Conservation (phyloP, 2,113 vertebrate genomes). For the Raja brachyura region DNA sequence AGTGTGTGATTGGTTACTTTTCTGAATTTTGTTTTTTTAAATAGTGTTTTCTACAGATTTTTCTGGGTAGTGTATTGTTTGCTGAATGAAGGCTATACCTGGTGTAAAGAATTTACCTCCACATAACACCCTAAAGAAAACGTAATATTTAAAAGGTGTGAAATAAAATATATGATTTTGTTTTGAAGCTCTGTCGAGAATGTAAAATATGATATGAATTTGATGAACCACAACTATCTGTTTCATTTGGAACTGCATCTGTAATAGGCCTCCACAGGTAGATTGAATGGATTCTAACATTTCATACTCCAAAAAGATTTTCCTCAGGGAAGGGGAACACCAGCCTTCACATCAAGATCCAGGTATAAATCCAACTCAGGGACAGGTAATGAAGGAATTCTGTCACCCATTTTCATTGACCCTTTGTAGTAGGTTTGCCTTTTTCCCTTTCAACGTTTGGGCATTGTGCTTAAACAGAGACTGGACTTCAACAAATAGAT, state of each 20-base stretch:
- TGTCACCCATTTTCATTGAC: not conserved
- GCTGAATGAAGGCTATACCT: slow-evolving; percentile 66
- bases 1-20: slow-evolving; percentile 58
- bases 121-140: slow-evolving; percentile 15
- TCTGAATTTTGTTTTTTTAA: slow-evolving; percentile 56
- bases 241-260: slow-evolving; percentile 31
- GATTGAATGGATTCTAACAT: not conserved
- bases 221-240: slow-evolving; percentile 28
- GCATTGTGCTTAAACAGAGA: not conserved
- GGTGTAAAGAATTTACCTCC: slow-evolving; percentile 8
- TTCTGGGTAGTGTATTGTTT: slow-evolving; percentile 71
- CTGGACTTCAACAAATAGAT: not conserved
- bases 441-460: not conserved
- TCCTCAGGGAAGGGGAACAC: not conserved
- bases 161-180: slow-evolving; percentile 25
- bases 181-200: slow-evolving; percentile 5
- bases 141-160: slow-evolving; percentile 36
- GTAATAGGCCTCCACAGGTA: slow-evolving; percentile 28
- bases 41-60: slow-evolving; percentile 72
- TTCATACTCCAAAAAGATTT: not conserved
- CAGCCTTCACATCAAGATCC: not conserved
- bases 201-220: slow-evolving; percentile 32
- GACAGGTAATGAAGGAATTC: slow-evolving; percentile 35
- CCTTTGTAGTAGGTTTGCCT: not conserved
- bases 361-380: slow-evolving; percentile 29